These are phyloP conservation scores for Phymanthus crucifer DNA, from an alignment of 92 coral and sea anemone genomes.

Conservation along the genomic window DNA sequence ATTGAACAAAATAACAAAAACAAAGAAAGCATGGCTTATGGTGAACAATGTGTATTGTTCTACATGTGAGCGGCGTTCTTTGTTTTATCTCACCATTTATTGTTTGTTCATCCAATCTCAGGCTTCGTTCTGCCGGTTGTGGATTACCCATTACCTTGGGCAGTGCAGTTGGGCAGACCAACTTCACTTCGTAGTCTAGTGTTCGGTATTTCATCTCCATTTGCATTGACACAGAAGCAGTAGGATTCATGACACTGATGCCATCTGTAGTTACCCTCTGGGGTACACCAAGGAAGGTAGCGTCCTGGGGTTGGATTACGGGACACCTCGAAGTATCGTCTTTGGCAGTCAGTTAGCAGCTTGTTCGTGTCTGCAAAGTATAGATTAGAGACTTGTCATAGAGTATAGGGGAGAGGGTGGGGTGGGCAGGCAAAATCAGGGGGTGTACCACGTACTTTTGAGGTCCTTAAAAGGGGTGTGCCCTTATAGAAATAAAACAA, in stretches of 20 bases:
- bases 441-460: too few species aligned
- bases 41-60: too few species aligned
- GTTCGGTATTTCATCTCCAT: slow-evolving; percentile 46
- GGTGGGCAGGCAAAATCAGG: background rate
- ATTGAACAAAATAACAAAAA: too few species aligned
- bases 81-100: too few species aligned
- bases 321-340: slow-evolving; percentile 52
- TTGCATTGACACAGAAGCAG: slow-evolving; percentile 76
- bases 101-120: too few species aligned
- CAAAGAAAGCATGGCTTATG: too few species aligned
- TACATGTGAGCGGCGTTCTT: too few species aligned
- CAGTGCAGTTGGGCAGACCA: slow-evolving; percentile 37
- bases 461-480: too few species aligned
- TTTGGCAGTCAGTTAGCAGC: slow-evolving; percentile 25
- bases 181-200: slow-evolving; percentile 43
- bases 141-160: slow-evolving; percentile 35
- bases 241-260: slow-evolving; percentile 67
- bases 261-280: slow-evolving; percentile 69
- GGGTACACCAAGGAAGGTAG: slow-evolving; percentile 78
- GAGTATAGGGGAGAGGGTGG: too few species aligned
- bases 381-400: background rate
- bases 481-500: too few species aligned
- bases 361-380: slow-evolving; percentile 13
- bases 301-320: slow-evolving; percentile 60
- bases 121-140: too few species aligned